Percentiles rank a stretch among this genome's conserved stretches.
phyloP scores from a whole-genome alignment of 1,140 invertebrate genomes.

The Lordiphosa collinella region DNA sequence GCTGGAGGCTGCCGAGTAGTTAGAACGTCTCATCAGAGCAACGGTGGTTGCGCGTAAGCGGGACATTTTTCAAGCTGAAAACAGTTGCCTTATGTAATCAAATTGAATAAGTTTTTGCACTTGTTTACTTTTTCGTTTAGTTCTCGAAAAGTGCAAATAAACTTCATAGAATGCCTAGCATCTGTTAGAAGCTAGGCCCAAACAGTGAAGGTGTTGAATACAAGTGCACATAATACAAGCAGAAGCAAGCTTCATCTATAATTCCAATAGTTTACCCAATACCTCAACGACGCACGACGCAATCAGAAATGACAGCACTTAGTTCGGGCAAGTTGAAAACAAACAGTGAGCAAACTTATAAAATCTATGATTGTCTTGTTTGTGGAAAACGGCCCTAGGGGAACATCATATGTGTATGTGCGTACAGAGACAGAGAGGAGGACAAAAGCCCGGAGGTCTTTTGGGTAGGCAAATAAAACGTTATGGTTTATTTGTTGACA shows the following conservation, averaged over 20 bases:
- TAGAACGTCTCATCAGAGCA: conserved; percentile 63
- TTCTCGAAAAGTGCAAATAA: too few relatives aligned
- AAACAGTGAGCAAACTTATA: conserved; percentile 43
- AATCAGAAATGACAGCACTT: conserved; percentile 35
- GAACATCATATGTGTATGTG: too few relatives aligned
- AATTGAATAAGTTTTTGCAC: conserved; percentile 2
- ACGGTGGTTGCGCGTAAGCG: conserved; percentile 56
- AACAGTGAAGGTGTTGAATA: too few relatives aligned
- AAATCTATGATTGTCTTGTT: too few relatives aligned
- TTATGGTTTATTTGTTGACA: too few relatives aligned
- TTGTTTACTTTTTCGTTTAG: too few relatives aligned
- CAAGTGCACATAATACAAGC: neutral
- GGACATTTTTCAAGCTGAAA: conserved; percentile 51
- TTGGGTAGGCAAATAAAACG: too few relatives aligned
- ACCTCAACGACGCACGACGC: neutral
- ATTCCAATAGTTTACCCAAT: conserved; percentile 7
- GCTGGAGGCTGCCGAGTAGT: conserved; percentile 54
- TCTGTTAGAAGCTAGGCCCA: too few relatives aligned
- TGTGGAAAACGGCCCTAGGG: too few relatives aligned
- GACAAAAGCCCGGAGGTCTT: too few relatives aligned
- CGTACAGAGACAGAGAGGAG: too few relatives aligned
- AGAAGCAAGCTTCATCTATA: conserved; percentile 3
- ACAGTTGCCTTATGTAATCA: conserved; percentile 20
- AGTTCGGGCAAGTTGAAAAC: conserved; percentile 26
- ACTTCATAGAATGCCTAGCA: too few relatives aligned